Conservation (phyloP, 2,797 vertebrate genomes). For the Catamblyrhynchus diadema region DNA sequence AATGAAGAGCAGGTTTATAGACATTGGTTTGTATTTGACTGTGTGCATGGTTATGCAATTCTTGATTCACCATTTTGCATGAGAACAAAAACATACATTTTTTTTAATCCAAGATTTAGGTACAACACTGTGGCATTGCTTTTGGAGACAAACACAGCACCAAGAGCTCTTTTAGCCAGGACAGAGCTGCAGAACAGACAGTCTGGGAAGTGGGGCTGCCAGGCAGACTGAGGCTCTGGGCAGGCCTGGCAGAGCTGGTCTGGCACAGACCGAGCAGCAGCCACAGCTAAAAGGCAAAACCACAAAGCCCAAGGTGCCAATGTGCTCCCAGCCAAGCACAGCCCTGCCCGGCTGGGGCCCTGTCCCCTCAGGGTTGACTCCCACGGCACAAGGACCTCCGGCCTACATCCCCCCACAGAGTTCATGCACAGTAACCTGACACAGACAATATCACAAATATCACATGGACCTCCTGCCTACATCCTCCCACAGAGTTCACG, state of each 20-base stretch:
- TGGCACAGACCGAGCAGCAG: background rate
- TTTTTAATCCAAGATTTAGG: background rate
- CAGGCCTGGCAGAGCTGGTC: background rate
- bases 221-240: background rate
- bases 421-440: background rate
- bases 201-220: background rate
- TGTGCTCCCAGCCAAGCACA: background rate
- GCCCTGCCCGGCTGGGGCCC: background rate
- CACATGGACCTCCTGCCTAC: accelerated
- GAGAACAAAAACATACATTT: background rate
- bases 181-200: background rate
- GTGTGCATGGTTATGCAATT: background rate
- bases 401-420: background rate
- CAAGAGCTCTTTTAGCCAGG: background rate
- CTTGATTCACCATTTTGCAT: background rate
- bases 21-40: background rate
- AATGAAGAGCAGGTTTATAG: background rate
- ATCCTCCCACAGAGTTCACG: background rate
- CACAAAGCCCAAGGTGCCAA: background rate
- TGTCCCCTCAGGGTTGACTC: accelerated
- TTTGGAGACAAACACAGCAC: background rate
- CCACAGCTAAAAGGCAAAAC: background rate
- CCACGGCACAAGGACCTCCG: background rate
- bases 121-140: background rate
- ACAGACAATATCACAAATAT: background rate